Base-by-base conservation (phyloP, 2,797 vertebrate genomes). In the Austrolebias charrua region DNA sequence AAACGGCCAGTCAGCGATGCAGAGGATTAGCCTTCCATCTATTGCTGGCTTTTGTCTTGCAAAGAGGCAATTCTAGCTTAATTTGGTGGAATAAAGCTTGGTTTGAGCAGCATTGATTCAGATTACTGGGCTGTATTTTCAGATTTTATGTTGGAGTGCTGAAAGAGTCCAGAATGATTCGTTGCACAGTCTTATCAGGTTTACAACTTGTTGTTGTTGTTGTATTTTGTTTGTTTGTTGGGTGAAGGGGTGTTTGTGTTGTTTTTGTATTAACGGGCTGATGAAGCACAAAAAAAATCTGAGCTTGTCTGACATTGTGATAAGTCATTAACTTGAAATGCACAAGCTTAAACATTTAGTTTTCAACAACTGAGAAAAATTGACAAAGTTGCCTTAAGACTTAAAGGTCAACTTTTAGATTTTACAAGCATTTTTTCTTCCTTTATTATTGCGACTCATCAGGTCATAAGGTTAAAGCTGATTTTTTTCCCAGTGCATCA, bases 1-100 rank as follows among this genome's bases (percentile, higher is more conserved):
- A 82, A 87, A 86, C 72, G 76, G 58, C 72, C 42, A 64, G 61
- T 86, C 80, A 80, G 81, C 81, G 43, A 81, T 77, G 72, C 71
- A 69, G 64, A 72, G 83, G 78, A 84, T 88, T 89, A 82, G 24
- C 54, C 58, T 69, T 55, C 74, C 80, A 86, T 82, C 73, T 83
- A 65, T 66, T 73, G 53, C 58, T 35, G 66, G 60, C 64, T 73
- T 87, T 88, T 84, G 79, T 84, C 61, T 66, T 6, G 49, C 52
- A 63, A 84, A 82, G 78, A 85, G 53, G 71, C 80, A 79, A 85
- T 84, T 86, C 80, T 69, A 61, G 51, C 65, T 82, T 78, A 63
- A 84, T 83, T 84, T 82, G 59, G 59, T 46, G 52, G 69, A 80
- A 80, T 78, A 83, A 83, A 80, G 65, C 58, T 71, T 65, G 46